Percentiles rank a stretch among this genome's conserved stretches.
phyloP scores from a whole-genome alignment of 2,113 vertebrate genomes.

The Laterallus jamaicensis region DNA sequence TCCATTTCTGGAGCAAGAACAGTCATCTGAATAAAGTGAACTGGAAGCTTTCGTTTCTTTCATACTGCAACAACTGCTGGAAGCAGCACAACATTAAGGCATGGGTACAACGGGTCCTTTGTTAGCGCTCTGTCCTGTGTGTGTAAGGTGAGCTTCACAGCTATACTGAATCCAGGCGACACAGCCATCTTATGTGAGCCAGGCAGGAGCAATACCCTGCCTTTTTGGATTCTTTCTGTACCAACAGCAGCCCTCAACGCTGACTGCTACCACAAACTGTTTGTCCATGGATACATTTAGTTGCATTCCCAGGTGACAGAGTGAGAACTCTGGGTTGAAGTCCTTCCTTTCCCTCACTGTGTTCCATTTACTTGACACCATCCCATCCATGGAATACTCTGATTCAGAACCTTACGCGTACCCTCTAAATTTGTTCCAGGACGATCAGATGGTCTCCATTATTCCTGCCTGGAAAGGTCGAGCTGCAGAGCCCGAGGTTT shows the following conservation, averaged over 20 bases:
- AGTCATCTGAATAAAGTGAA: background rate
- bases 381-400: background rate
- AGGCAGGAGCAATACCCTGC: background rate
- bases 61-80: background rate
- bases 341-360: background rate
- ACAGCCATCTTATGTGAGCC: rapidly evolving
- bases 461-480: background rate
- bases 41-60: background rate
- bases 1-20: background rate
- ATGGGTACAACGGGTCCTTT: background rate
- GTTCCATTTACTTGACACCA: background rate
- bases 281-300: too few relatives aligned
- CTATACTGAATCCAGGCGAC: background rate
- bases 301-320: background rate
- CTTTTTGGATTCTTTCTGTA: background rate
- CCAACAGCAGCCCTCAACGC: background rate
- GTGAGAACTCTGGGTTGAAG: background rate
- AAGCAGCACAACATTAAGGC: background rate
- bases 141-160: background rate
- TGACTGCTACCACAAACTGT: background rate
- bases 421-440: too few relatives aligned
- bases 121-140: background rate
- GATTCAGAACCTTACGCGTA: rapidly evolving
- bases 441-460: background rate
- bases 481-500: background rate